Evolutionary conservation across 2,113 vertebrate species (phyloP).

Genomic region (Limnothrissa miodon): DNA sequence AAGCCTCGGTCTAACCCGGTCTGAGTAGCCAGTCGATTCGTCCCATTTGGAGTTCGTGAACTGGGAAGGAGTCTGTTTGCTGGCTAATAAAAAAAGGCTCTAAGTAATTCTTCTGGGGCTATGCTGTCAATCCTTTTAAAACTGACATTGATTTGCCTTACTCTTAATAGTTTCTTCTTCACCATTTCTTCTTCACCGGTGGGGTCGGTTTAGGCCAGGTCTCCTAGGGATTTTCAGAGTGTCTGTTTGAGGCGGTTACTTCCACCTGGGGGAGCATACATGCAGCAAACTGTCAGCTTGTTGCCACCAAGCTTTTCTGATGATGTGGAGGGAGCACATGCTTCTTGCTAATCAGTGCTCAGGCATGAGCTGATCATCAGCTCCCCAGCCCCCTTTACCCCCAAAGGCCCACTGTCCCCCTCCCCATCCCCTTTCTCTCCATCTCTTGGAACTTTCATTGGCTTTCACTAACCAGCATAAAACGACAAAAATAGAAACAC

Average conservation of each 20-base stretch:
- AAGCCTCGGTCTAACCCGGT: slow-evolving; percentile 41
- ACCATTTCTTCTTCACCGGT: background rate
- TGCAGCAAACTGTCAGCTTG: background rate
- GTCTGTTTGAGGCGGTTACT: background rate
- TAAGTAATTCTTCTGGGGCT: slow-evolving; percentile 47
- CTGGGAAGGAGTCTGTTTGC: slow-evolving; percentile 49
- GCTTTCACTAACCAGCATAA: slow-evolving; percentile 43
- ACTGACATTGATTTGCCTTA: slow-evolving; percentile 66
- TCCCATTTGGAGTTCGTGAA: slow-evolving; percentile 52
- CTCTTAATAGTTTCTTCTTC: slow-evolving; percentile 53
- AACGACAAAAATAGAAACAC: slow-evolving; percentile 32
- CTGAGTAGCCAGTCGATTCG: slow-evolving; percentile 64
- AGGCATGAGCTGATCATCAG: background rate
- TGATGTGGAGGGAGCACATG: slow-evolving; percentile 18
- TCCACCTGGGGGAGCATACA: background rate
- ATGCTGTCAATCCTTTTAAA: slow-evolving; percentile 61
- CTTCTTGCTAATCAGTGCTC: background rate
- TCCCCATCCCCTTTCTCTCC: no score
- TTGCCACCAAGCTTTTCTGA: background rate
- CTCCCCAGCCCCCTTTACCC: no score
- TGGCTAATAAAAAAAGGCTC: slow-evolving; percentile 61
- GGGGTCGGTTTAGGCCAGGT: slow-evolving; percentile 44
- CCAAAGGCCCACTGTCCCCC: slow-evolving; percentile 16
- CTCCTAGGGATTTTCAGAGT: background rate
- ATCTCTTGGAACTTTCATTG: slow-evolving; percentile 42